Evolutionary conservation across 2,113 vertebrate species (phyloP).

Genomic region (Stegastes partitus): DNA sequence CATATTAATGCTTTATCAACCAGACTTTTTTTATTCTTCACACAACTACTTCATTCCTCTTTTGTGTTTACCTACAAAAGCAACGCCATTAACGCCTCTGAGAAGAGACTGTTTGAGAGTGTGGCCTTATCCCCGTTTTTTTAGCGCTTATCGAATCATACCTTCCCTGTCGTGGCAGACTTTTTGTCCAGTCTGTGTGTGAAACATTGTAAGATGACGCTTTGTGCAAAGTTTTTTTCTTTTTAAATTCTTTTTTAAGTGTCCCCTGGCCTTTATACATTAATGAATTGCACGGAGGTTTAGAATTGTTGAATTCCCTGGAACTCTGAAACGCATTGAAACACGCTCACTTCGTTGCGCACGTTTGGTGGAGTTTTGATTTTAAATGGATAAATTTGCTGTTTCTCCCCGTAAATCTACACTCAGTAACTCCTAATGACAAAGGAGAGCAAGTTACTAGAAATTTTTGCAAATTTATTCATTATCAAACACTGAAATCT

Average conservation of each 20-base stretch:
- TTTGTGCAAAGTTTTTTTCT: too few species aligned
- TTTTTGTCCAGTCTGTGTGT: neutral
- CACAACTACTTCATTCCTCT: neutral
- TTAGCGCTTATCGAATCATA: neutral
- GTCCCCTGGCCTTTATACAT: neutral
- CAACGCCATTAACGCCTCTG: neutral
- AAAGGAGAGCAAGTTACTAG: neutral
- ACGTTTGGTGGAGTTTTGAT: neutral
- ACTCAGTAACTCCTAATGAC: neutral
- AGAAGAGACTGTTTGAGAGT: neutral
- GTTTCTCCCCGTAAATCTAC: neutral
- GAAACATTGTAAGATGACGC: too few species aligned
- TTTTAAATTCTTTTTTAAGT: too few species aligned
- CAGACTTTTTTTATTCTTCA: too few species aligned
- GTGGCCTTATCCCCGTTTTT: too few species aligned
- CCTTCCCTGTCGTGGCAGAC: neutral
- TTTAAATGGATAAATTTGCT: neutral
- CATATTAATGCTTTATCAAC: too few species aligned
- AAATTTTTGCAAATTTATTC: neutral
- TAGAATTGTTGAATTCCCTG: neutral
- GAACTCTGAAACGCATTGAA: neutral
- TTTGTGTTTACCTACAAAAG: neutral
- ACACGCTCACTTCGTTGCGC: neutral
- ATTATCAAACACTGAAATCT: neutral
- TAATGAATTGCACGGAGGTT: neutral